A percentile compares a stretch with the other conserved stretches of the same genome.
phyloP scores from a whole-genome alignment of 1,140 invertebrate genomes.

The Ectropis grisescens region DNA sequence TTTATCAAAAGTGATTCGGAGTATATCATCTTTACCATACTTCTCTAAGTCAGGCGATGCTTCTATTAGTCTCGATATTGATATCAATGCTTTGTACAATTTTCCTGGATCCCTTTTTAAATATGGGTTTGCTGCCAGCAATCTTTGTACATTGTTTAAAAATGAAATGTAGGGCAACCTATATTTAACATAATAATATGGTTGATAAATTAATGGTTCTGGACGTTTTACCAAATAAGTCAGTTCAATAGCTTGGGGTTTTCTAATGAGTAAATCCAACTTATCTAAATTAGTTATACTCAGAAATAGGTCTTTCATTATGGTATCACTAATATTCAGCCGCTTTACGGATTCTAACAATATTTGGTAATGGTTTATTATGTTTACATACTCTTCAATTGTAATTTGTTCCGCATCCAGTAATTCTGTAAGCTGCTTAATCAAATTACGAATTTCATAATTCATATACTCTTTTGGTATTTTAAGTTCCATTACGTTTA shows the following conservation, averaged over 20 bases:
- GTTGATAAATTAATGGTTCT: constrained; percentile 11
- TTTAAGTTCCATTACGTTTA: too few relatives aligned
- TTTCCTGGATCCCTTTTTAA: constrained; percentile 19
- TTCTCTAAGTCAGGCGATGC: constrained; percentile 22
- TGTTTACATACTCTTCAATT: too few relatives aligned
- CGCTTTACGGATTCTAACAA: too few relatives aligned
- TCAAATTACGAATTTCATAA: too few relatives aligned
- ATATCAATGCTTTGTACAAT: constrained; percentile 25
- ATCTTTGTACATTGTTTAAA: constrained; percentile 18
- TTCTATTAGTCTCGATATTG: constrained; percentile 19
- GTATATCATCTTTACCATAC: constrained; percentile 21
- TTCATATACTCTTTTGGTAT: too few relatives aligned
- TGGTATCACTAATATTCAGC: too few relatives aligned
- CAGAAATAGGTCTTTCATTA: too few relatives aligned
- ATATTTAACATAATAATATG: constrained; percentile 39
- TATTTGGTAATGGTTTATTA: too few relatives aligned
- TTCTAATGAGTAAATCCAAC: constrained; percentile 2
- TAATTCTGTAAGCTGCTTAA: too few relatives aligned
- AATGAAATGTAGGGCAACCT: constrained; percentile 36
- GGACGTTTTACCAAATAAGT: constrained; percentile 16
- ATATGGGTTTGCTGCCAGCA: constrained; percentile 16
- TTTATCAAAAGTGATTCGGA: constrained; percentile 20
- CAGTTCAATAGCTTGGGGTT: constrained; percentile 9
- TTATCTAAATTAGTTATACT: constrained; percentile 16
- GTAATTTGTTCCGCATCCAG: too few relatives aligned